phyloP scores from a whole-genome alignment of 2,797 vertebrate genomes.

The Enteromius unitaeniatus region DNA sequence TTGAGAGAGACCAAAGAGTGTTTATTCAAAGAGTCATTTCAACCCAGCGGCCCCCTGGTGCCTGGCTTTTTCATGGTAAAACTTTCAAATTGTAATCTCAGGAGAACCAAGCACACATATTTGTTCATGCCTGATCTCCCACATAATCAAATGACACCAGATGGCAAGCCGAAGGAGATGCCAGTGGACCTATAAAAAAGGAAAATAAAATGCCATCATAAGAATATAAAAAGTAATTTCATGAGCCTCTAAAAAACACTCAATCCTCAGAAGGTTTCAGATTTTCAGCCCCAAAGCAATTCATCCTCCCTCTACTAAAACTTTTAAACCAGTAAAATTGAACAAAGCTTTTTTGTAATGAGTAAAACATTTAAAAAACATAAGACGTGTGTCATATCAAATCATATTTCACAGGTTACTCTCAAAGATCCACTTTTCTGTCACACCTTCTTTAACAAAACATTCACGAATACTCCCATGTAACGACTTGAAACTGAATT shows the following conservation, averaged over 20 bases:
- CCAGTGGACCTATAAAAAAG: constrained; percentile 16
- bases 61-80: constrained; percentile 77
- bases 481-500: constrained; percentile 31
- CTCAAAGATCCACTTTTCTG: background rate
- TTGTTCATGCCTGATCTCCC: constrained; percentile 81
- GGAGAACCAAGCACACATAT: constrained; percentile 81
- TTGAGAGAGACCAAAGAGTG: constrained; percentile 71
- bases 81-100: constrained; percentile 85
- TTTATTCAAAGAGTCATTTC: constrained; percentile 83
- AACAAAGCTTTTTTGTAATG: background rate
- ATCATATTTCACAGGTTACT: background rate
- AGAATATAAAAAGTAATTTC: constrained; percentile 38
- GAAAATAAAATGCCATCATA: constrained; percentile 46
- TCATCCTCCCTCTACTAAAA: background rate
- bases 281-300: background rate
- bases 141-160: constrained; percentile 74
- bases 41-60: constrained; percentile 79
- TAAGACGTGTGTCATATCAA: background rate
- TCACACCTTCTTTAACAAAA: constrained; percentile 47
- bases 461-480: background rate
- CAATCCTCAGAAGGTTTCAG: constrained; percentile 1
- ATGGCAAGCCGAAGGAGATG: constrained; percentile 55
- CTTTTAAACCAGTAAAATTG: background rate
- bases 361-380: background rate
- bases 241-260: constrained; percentile 13